These are phyloP conservation scores for Aricia artaxerxes DNA, from an alignment of 2,888 invertebrate species.

Conservation along the genomic window DNA sequence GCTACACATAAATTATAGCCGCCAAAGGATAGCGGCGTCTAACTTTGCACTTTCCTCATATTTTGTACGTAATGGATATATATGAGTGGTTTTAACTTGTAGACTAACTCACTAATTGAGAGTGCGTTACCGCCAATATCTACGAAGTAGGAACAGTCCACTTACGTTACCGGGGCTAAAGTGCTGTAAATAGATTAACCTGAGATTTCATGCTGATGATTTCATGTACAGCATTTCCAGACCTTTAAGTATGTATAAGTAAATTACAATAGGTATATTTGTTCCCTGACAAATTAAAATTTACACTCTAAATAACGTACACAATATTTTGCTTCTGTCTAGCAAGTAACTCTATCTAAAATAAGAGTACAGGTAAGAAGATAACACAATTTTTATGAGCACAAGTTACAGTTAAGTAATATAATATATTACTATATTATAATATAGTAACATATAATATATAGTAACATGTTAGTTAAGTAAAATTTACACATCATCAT, in stretches of 20 bases:
- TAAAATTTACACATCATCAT: background rate
- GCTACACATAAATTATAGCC: conserved; percentile 74
- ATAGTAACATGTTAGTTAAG: too few relatives aligned
- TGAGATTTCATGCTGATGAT: background rate
- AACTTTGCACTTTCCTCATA: conserved; percentile 78
- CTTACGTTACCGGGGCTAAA: background rate
- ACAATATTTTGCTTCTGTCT: background rate
- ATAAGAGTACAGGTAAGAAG: too few relatives aligned
- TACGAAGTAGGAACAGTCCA: conserved; percentile 24
- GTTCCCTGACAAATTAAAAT: too few relatives aligned
- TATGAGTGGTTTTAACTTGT: conserved; percentile 70
- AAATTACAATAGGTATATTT: too few relatives aligned
- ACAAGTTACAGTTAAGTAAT: too few relatives aligned
- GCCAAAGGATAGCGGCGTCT: conserved; percentile 75
- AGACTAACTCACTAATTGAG: conserved; percentile 66
- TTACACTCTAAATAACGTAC: too few relatives aligned
- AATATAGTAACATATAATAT: too few relatives aligned
- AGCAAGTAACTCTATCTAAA: background rate
- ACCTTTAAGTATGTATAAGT: too few relatives aligned
- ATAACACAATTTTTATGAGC: too few relatives aligned
- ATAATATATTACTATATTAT: too few relatives aligned
- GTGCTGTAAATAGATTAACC: background rate
- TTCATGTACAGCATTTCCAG: too few relatives aligned
- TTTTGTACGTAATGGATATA: conserved; percentile 77
- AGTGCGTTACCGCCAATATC: conserved; percentile 63